Evolutionary conservation across 2,888 invertebrate species (phyloP), one percentile per base, ranked within the genome.

Genomic region (Thyatira batis): DNA sequence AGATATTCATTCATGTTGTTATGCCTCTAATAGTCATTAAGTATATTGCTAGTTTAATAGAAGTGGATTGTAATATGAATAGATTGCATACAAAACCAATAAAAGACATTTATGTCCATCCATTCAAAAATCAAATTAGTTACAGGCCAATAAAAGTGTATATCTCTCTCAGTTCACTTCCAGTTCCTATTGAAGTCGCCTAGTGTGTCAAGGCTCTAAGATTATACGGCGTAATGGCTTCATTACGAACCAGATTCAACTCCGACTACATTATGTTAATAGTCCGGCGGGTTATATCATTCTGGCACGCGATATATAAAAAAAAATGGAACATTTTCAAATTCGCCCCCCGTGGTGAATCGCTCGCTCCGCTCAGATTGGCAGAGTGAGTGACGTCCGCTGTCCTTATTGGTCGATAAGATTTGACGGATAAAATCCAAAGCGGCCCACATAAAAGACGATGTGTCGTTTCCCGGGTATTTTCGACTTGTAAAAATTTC

Each of bases 341-440:
- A 82, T 80, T 82, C 77, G 79, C 84, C 90, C 87, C 91, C 91
- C 84, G 90, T 82, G 73, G 89, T 64, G 89, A 76, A 65, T 80
- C 78, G 83, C 82, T 78, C 77, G 86, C 83, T 63, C 74, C 72
- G 71, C 76, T 81, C 83, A 80, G 89, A 90, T 90, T 87, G 88
- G 88, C 90, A 87, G 85, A 84, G 78, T 87, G 92, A 91, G 89
- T 91, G 91, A 92, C 92, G 90, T 88, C 74, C 79, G 84, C 90
- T 81, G 88, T 89, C 90, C 90, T 84, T 89, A 89, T 89, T 86
- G 89, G 89, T 84, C 85, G 91, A 92, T 91, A 86, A 91, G 91
- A 92, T 91, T 82, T 85, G 85, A 87, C 85, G 80, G 90, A 89
- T 90, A 90, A 89, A 78, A 77, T n/a, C 68, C 51, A 71, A 78